Evolutionary conservation across 2,113 vertebrate genomes (phyloP), one percentile per base, ranked within the genome.

Genomic region (Prolemur simus): DNA sequence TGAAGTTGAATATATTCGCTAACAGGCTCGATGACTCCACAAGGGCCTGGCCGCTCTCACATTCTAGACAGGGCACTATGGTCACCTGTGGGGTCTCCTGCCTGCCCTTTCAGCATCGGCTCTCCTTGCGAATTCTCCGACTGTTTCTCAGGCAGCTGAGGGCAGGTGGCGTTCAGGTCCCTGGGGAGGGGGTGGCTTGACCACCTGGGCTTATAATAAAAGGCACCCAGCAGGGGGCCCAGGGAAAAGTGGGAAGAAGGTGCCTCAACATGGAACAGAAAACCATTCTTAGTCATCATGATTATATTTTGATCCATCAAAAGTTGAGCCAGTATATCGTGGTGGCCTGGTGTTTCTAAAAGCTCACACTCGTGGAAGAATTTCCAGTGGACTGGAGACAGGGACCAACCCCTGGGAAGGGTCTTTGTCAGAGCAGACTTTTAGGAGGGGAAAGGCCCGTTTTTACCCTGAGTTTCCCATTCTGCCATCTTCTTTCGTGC

Each of bases 11-110:
- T n/a, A 21, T 81, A 6, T 76, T 52, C 39, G 23, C 39, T 47
- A 2, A 8, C 13, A 32, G 39, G 25, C 5, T 17, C 9, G 52
- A 8, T 15, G 83, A 3, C 47, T 23, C 17, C 4, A 3, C 47
- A 34, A 77, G 39, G 18, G 34, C 29, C 83, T 96, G 1, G 6
- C 0, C 13, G 71, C 15, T 74, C 21, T 71, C 17, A 0, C 10
- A 4, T 64, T 68, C 34, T 47, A n/a, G 47, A 34, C 10, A 42
- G 1, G 29, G 7, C 9, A 3, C 25, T 4, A 1, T 21, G 7
- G 54, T 47, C 54, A 6, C 4, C 8, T 18, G 8, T n/a, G 29
- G 49, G 34, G 23, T 74, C 87, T 83, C 52, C 6, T 7, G 15
- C 20, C n/a, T 13, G 2, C n/a, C 37, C 14, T 29, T 64, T 12